Base-by-base conservation (phyloP, 1,140 invertebrate genomes). In the Drosophila miranda region DNA sequence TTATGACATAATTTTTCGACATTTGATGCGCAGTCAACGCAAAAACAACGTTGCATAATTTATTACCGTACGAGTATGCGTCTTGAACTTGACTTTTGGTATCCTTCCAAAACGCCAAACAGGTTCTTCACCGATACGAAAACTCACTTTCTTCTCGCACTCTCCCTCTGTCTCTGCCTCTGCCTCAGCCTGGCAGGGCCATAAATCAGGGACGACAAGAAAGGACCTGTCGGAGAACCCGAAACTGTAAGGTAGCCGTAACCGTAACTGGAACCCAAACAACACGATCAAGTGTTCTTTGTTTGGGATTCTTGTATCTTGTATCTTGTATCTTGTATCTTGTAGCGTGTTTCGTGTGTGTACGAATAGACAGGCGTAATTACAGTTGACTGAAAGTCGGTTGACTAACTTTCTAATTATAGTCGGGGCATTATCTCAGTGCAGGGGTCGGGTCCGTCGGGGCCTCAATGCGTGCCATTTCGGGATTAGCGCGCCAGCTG, bases 381-480 rank as follows among this genome's bases (percentile, higher is more conserved):
- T 77, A 82, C 78, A 77, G 78, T 64, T 66, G 34, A 61, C 44
- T 43, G 30, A 43, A 53, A 64, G 69, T 56, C 60, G 78, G 2
- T 52, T 63, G 78, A 83, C 74, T 78, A 82, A 74, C 78, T 81
- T 66, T 66, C 78, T 56, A 66, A 74, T 82, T 64, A 82, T 77
- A 49, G 73, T 51, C 61, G 30, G 34, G 34, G 30, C 48, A 68
- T 68, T 57, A 68, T 68, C 66, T 44, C 52, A 6, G 28, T 9
- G 23, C 3, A 26, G 23, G 23, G 23, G 23, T 26, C 23, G 23
- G 23, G 23, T 26, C 23, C 23, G 23, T 26, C 48, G 34, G 52
- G 55, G 51, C 41, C 34, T 43, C 51, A 79, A 79, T 81, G 78
- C 78, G 62, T 81, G 68, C 68, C 78, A 78, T 81, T 81, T 82